Evolutionary conservation across 2,113 vertebrate genomes (phyloP).

Genomic region (Naja naja): DNA sequence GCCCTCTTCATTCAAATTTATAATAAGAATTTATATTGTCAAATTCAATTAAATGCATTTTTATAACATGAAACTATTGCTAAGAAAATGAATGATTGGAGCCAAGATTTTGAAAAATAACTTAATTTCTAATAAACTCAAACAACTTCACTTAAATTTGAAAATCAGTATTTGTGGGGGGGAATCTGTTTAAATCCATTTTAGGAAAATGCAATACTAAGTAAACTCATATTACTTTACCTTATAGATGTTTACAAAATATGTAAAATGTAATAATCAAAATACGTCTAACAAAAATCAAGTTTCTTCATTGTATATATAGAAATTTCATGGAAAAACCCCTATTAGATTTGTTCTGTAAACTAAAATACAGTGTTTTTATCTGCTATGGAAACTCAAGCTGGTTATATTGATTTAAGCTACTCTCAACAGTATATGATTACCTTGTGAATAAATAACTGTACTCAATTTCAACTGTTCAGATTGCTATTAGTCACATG

Average conservation of each 20-base stretch:
- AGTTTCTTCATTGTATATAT: slow-evolving; percentile 77
- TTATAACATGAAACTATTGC: slow-evolving; percentile 67
- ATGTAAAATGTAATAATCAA: slow-evolving; percentile 68
- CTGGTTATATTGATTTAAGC: slow-evolving; percentile 58
- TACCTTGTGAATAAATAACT: slow-evolving; percentile 45
- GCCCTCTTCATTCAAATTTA: slow-evolving; percentile 68
- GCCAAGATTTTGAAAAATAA: slow-evolving; percentile 63
- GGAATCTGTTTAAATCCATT: slow-evolving; percentile 37
- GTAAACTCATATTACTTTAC: slow-evolving; percentile 66
- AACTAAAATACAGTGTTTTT: slow-evolving; percentile 81
- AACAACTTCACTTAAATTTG: slow-evolving; percentile 58
- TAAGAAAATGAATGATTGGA: slow-evolving; percentile 52
- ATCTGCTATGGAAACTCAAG: slow-evolving; percentile 58
- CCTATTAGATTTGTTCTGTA: slow-evolving; percentile 64
- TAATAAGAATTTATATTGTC: slow-evolving; percentile 65
- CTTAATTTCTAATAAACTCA: slow-evolving; percentile 56
- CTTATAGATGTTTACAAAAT: slow-evolving; percentile 62
- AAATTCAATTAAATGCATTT: slow-evolving; percentile 69
- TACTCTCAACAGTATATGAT: slow-evolving; percentile 58
- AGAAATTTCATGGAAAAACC: slow-evolving; percentile 75
- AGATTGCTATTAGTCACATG: slow-evolving; percentile 30
- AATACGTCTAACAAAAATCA: slow-evolving; percentile 69
- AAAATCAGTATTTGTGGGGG: slow-evolving; percentile 33
- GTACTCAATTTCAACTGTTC: slow-evolving; percentile 44
- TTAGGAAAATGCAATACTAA: slow-evolving; percentile 59